Evolutionary conservation across 2,888 invertebrate species (phyloP), one percentile per base, ranked within the genome.

Genomic region (Lepidochrysops patricia): DNA sequence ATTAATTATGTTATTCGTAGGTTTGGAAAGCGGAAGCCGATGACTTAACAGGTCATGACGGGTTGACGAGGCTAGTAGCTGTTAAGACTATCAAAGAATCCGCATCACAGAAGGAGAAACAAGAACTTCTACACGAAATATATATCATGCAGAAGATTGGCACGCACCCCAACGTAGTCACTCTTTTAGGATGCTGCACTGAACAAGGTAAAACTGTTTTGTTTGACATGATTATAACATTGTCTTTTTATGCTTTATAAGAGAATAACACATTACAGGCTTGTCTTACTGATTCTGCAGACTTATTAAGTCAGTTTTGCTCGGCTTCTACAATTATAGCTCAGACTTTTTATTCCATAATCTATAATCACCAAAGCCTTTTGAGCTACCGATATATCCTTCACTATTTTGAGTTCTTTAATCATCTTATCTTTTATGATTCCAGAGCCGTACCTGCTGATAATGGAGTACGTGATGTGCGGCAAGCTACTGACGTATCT

Each of bases 21-120:
- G 95, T 96, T 15, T 95, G 95, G 94, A 95, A 95, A 81, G 96
- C 95, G 2, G 95, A 96, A 79, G 95, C 95, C 0, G 94, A 95
- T 69, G 95, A 95, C 71, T 84, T 95, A 60, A 93, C 92, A 54
- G 94, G 94, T 0, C 94, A 94, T 71, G 92, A 94, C 66, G 94
- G 94, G 0, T 90, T 94, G 63, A 95, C 95, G 19, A 89, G 95
- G 61, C 91, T 94, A 63, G 96, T 96, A n/a, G 96, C 96, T 3
- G 96, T 96, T 5, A 96, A 96, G 79, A 95, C 93, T 7, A 94
- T 95, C 60, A 94, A 95, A 73, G 94, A 94, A 67, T 93, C 94
- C 37, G 94, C 95, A 5, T 92, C 94, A 15, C 93, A 93, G 67
- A 92, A 94, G 64, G 96, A 96, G 69, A 94, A 94, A 70, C 93